phyloP scores from a whole-genome alignment of 2,797 vertebrate genomes.

The Peromyscus aztecus region DNA sequence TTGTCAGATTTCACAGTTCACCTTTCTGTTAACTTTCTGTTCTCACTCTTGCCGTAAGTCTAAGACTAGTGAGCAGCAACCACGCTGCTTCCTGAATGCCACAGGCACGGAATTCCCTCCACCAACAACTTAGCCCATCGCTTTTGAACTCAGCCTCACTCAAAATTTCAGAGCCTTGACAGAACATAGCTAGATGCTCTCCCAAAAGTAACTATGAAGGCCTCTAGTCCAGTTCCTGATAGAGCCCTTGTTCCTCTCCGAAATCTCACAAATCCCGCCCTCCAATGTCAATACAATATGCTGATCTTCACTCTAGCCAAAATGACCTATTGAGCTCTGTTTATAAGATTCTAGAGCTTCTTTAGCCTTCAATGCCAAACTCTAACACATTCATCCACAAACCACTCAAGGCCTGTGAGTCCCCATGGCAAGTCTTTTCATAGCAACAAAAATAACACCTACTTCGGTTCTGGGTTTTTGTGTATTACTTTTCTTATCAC shows the following conservation, averaged over 20 bases:
- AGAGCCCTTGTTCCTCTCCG: neutral
- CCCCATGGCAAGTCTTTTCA: neutral
- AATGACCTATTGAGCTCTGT: neutral
- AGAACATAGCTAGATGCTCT: neutral
- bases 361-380: neutral
- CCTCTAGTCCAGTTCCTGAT: neutral
- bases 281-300: neutral
- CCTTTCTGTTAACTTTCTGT: neutral
- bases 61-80: neutral
- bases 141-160: neutral
- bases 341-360: neutral
- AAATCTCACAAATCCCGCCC: neutral
- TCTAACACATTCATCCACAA: neutral
- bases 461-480: neutral
- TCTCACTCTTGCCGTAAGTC: neutral
- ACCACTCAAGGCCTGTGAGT: neutral
- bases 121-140: too few relatives aligned
- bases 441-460: neutral
- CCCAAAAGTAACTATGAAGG: neutral
- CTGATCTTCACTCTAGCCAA: neutral
- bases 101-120: neutral
- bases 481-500: neutral
- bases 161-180: neutral
- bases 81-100: neutral
- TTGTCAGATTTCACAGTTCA: neutral